Conservation (phyloP, 2,888 invertebrate species). For the Drosophila rubida region DNA sequence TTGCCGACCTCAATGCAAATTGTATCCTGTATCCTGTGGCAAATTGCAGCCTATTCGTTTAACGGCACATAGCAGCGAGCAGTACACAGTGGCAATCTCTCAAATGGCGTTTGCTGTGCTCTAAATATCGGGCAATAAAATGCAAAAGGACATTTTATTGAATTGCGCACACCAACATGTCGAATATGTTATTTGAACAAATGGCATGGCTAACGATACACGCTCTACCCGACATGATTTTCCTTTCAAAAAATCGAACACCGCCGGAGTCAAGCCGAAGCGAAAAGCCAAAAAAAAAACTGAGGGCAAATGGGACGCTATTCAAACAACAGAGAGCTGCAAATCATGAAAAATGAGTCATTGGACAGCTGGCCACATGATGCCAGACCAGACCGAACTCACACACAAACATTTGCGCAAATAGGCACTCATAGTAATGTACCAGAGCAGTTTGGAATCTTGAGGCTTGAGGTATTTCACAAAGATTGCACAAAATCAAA, state of each 20-base stretch:
- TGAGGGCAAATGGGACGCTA: conserved; percentile 42
- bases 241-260: conserved; percentile 46
- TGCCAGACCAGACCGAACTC: conserved; percentile 18
- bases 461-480: conserved; percentile 7
- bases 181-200: conserved; percentile 40
- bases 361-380: conserved; percentile 53
- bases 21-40: conserved; percentile 32
- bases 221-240: conserved; percentile 44
- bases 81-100: conserved; percentile 10
- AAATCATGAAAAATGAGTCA: conserved; percentile 69
- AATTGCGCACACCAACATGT: conserved; percentile 44
- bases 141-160: conserved; percentile 50
- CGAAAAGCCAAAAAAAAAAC: conserved; percentile 9
- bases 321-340: conserved; percentile 46
- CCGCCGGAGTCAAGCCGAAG: not conserved
- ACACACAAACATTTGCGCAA: not conserved
- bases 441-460: conserved; percentile 3
- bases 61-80: conserved; percentile 27
- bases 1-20: conserved; percentile 34
- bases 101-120: conserved; percentile 19
- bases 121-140: conserved; percentile 43
- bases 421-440: not conserved
- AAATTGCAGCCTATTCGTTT: conserved; percentile 50
- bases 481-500: conserved; percentile 26
- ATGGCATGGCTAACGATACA: conserved; percentile 43